These are phyloP conservation scores for Idaea aversata DNA, from an alignment of 2,888 invertebrate species.

Conservation along the genomic window DNA sequence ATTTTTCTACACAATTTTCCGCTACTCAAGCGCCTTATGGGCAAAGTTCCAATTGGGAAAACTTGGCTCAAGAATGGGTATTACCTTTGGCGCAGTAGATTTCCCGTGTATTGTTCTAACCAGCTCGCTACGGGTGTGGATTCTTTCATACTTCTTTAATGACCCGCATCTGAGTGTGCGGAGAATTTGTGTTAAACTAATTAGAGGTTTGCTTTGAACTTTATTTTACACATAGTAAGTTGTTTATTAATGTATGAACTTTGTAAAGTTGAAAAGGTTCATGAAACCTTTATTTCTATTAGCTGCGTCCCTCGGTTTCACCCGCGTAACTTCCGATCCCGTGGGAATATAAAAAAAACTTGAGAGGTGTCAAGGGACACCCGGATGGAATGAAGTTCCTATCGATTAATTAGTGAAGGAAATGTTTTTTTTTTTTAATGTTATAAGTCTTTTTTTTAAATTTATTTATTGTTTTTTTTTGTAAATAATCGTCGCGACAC, in stretches of 20 bases:
- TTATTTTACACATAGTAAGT: not conserved
- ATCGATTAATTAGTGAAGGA: no score
- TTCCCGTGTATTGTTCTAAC: not conserved
- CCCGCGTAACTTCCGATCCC: no score
- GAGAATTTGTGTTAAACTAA: not conserved
- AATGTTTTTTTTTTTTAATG: no score
- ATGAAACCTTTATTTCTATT: no score
- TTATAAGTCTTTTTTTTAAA: no score
- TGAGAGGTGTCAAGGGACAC: no score
- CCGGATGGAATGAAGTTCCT: no score
- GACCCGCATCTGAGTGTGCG: not conserved
- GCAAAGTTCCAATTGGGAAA: not conserved
- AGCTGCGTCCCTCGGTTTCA: no score
- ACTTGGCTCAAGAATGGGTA: conserved; percentile 2
- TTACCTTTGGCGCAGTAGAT: not conserved
- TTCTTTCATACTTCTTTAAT: not conserved
- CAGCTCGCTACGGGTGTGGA: not conserved
- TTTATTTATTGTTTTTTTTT: no score
- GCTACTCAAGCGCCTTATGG: not conserved
- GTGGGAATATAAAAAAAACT: no score
- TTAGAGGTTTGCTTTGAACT: not conserved
- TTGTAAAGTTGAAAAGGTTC: no score
- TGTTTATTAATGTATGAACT: not conserved
- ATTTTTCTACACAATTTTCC: not conserved
- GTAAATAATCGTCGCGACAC: no score